A percentile compares a stretch with the other conserved stretches of the same genome.
Evolutionary conservation across 2,888 invertebrate species (phyloP).

Genomic region (Nezara viridula): DNA sequence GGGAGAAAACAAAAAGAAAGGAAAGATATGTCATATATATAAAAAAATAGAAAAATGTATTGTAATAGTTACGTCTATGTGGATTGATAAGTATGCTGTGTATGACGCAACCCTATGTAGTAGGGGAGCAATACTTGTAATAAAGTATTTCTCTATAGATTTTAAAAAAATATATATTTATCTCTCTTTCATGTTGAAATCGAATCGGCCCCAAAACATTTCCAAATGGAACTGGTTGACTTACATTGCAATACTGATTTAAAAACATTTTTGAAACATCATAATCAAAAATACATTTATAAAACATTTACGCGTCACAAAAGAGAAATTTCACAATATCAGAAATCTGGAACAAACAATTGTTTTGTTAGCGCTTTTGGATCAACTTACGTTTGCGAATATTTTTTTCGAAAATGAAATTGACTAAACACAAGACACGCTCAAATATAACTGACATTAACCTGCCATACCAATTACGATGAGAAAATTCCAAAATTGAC

Average conservation of each 20-base stretch:
- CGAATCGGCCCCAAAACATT: not conserved
- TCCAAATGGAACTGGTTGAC: not conserved
- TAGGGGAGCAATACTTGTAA: too few relatives aligned
- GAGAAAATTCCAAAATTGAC: not conserved
- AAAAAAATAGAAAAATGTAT: too few relatives aligned
- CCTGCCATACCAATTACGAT: not conserved
- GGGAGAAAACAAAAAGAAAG: too few relatives aligned
- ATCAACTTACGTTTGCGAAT: not conserved
- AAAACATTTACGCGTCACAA: not conserved
- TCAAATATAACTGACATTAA: not conserved
- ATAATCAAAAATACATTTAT: not conserved
- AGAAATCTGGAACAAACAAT: not conserved
- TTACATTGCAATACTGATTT: not conserved
- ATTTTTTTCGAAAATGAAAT: not conserved
- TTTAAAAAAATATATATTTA: too few relatives aligned
- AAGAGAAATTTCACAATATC: not conserved
- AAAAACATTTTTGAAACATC: not conserved
- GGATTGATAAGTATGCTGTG: too few relatives aligned
- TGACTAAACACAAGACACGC: too few relatives aligned
- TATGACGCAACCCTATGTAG: too few relatives aligned
- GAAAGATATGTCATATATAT: too few relatives aligned
- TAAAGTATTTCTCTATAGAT: too few relatives aligned
- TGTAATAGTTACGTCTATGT: too few relatives aligned
- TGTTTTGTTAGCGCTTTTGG: not conserved
- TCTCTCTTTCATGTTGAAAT: not conserved